Percentiles rank a stretch among this genome's conserved stretches.
These are phyloP conservation scores for Cassiopea xamachana DNA, from an alignment of 30 jellyfish, hydroid and myxozoan genomes.

Conservation along the genomic window DNA sequence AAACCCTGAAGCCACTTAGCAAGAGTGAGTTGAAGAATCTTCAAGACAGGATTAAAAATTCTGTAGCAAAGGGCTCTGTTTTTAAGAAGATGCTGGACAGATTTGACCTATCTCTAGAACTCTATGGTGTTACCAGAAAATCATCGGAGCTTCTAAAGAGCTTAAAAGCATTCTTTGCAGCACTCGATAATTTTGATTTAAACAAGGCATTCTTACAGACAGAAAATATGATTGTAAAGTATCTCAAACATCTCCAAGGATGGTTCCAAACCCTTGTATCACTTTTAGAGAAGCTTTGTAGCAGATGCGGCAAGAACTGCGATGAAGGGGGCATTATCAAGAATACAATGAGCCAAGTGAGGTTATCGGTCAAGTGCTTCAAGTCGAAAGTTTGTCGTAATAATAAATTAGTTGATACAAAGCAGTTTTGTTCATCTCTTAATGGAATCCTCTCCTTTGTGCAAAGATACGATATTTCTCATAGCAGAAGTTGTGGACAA, in stretches of 20 bases:
- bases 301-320: slow-evolving; percentile 72
- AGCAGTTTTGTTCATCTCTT: slow-evolving; percentile 44
- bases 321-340: slow-evolving; percentile 37
- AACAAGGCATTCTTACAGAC: slow-evolving; percentile 66
- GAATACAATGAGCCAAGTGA: slow-evolving; percentile 22
- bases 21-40: slow-evolving; percentile 36
- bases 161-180: slow-evolving; percentile 52
- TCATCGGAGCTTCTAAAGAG: slow-evolving; percentile 71
- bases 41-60: slow-evolving; percentile 67
- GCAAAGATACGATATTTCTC: slow-evolving; percentile 20
- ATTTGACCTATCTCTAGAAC: slow-evolving; percentile 75
- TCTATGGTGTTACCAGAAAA: slow-evolving; percentile 76
- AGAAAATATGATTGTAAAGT: slow-evolving; percentile 61
- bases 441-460: slow-evolving; percentile 22
- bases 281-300: slow-evolving; percentile 70
- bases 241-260: slow-evolving; percentile 73
- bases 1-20: slow-evolving; percentile 62
- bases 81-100: slow-evolving; percentile 83
- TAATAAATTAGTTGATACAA: slow-evolving; percentile 11
- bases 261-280: slow-evolving; percentile 83
- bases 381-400: slow-evolving; percentile 35
- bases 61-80: slow-evolving; percentile 61
- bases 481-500: slow-evolving; percentile 46
- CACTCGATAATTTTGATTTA: slow-evolving; percentile 70
- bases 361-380: slow-evolving; percentile 36